A percentile compares a stretch with the other conserved stretches of the same genome.
Conservation (phyloP, 1,140 invertebrate genomes). For the Tigriopus japonicus region DNA sequence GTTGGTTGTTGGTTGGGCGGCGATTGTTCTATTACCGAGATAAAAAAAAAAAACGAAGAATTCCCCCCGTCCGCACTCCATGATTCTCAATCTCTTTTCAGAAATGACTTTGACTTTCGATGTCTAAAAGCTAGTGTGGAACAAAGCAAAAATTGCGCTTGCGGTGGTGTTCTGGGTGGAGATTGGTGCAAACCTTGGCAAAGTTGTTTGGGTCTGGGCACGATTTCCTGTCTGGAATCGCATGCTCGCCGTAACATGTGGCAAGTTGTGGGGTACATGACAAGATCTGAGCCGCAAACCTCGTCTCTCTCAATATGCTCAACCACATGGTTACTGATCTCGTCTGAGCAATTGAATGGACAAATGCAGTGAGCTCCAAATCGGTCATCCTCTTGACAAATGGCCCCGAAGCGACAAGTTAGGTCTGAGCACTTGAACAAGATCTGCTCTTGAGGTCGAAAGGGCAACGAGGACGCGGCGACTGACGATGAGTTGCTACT, state of each 20-base stretch:
- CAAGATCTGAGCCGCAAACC: conserved; percentile 63
- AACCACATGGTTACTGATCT: conserved; percentile 27
- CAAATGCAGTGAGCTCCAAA: conserved; percentile 54
- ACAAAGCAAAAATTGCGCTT: too few species aligned
- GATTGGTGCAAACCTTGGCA: conserved; percentile 44
- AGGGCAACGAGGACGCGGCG: too few species aligned
- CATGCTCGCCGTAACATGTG: conserved; percentile 70
- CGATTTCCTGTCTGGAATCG: conserved; percentile 54
- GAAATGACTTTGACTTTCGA: too few species aligned
- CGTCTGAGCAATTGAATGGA: conserved; percentile 26
- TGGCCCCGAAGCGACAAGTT: conserved; percentile 60
- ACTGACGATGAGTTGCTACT: too few species aligned
- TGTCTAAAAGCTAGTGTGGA: too few species aligned
- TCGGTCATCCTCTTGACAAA: conserved; percentile 52
- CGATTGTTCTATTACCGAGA: too few species aligned
- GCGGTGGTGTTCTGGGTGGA: not conserved
- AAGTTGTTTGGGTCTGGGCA: conserved; percentile 50
- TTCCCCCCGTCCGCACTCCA: too few species aligned
- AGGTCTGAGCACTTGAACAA: conserved; percentile 42
- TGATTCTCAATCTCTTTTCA: too few species aligned
- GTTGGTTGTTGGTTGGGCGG: too few species aligned
- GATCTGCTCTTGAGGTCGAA: too few species aligned
- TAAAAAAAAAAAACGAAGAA: too few species aligned
- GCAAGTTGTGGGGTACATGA: conserved; percentile 58
- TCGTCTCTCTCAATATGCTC: conserved; percentile 30